Conservation (phyloP, 1,140 invertebrate species). For the Trichonephila clavipes region DNA sequence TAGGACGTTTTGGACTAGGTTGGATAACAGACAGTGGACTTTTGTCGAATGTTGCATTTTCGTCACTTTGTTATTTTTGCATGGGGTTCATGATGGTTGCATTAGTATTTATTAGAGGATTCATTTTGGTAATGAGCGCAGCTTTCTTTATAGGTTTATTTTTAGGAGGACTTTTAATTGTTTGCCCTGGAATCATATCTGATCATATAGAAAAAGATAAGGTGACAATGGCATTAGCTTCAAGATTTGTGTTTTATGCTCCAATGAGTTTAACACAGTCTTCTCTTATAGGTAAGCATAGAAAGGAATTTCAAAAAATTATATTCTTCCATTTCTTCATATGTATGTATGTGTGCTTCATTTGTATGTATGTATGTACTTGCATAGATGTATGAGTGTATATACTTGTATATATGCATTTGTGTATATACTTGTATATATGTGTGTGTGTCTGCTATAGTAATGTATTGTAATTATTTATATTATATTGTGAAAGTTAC, state of each 20-base stretch:
- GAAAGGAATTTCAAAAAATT: not conserved
- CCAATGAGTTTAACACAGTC: conserved; percentile 58
- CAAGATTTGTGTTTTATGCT: conserved; percentile 40
- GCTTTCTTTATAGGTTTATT: not conserved
- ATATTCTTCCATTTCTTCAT: no score
- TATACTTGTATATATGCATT: no score
- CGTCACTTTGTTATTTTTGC: not conserved
- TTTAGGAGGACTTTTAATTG: conserved; percentile 37
- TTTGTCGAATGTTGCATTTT: not conserved
- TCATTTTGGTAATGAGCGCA: not conserved
- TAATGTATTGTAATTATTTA: no score
- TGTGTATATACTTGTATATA: no score
- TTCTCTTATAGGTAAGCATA: conserved; percentile 28
- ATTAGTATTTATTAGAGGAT: not conserved
- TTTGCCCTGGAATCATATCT: conserved; percentile 4
- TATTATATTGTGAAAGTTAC: no score
- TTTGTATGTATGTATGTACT: no score
- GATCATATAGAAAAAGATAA: conserved; percentile 30
- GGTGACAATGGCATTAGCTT: conserved; percentile 44
- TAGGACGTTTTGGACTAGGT: conserved; percentile 37
- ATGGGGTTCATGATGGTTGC: not conserved
- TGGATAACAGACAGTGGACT: conserved; percentile 34
- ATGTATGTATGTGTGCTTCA: no score
- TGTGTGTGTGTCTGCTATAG: no score
- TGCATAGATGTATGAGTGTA: no score